phyloP scores from a whole-genome alignment of 2,888 invertebrate genomes.

The Ichneumoninae sp. region DNA sequence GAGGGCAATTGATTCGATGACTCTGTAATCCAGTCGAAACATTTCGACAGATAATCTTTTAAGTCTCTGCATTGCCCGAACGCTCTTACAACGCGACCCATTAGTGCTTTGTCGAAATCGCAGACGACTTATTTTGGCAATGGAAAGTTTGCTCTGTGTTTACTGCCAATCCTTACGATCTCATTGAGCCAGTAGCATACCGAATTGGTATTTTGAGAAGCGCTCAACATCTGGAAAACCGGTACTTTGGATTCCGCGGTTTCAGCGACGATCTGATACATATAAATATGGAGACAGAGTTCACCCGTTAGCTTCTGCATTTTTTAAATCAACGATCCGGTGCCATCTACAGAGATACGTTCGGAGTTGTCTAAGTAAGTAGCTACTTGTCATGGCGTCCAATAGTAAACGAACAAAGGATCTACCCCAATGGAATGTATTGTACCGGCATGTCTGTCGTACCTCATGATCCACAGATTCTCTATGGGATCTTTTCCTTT shows the following conservation, averaged over 20 bases:
- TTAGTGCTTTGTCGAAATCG: slow-evolving; percentile 64
- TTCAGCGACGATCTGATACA: slow-evolving; percentile 60
- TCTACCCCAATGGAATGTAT: slow-evolving; percentile 60
- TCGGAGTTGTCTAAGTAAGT: slow-evolving; percentile 43
- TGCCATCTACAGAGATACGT: slow-evolving; percentile 55
- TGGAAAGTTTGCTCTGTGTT: slow-evolving; percentile 57
- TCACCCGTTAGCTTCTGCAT: slow-evolving; percentile 55
- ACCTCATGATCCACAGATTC: slow-evolving; percentile 59
- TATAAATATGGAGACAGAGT: slow-evolving; percentile 60
- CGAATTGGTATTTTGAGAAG: slow-evolving; percentile 59
- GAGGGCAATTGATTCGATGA: slow-evolving; percentile 29
- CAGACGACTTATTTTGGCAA: slow-evolving; percentile 57
- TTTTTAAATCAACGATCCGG: slow-evolving; percentile 56
- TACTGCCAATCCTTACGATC: slow-evolving; percentile 55
- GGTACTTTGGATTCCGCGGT: slow-evolving; percentile 53
- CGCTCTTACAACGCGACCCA: slow-evolving; percentile 55
- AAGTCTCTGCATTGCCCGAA: slow-evolving; percentile 42
- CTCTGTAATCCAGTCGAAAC: slow-evolving; percentile 18
- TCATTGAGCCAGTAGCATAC: slow-evolving; percentile 62
- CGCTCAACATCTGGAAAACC: slow-evolving; percentile 64
- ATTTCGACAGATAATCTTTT: slow-evolving; percentile 34
- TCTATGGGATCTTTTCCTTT: slow-evolving; percentile 47
- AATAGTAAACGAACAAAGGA: slow-evolving; percentile 62
- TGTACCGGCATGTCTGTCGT: slow-evolving; percentile 39
- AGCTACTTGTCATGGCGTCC: slow-evolving; percentile 61